Conservation (phyloP, 2,888 invertebrate species). For the Cerastoderma edule region DNA sequence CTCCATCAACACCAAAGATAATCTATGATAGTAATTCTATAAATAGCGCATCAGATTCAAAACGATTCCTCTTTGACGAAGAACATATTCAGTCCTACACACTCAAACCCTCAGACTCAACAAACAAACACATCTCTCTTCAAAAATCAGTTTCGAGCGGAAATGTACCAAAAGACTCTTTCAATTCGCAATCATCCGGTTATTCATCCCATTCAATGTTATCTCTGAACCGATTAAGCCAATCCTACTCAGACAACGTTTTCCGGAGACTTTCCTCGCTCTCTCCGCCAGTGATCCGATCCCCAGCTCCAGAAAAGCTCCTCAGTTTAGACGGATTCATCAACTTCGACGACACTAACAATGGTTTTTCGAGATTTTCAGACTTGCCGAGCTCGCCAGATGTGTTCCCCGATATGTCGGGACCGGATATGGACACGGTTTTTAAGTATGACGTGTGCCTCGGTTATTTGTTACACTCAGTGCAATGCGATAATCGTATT, state of each 20-base stretch:
- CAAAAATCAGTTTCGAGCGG: conserved; percentile 52
- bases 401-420: conserved; percentile 11
- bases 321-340: conserved; percentile 10
- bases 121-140: not conserved
- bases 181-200: not conserved
- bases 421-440: conserved; percentile 39
- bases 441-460: conserved; percentile 53
- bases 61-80: conserved; percentile 40
- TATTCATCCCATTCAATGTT: conserved; percentile 20
- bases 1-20: not conserved
- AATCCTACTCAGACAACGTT: conserved; percentile 44
- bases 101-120: not conserved
- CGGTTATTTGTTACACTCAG: conserved; percentile 53
- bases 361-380: conserved; percentile 27
- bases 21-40: too few relatives aligned
- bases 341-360: conserved; percentile 28
- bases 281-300: not conserved
- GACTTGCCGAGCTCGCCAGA: conserved; percentile 18
- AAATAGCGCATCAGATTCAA: conserved; percentile 12
- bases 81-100: conserved; percentile 39
- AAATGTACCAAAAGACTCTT: conserved; percentile 25
- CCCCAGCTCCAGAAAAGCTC: conserved; percentile 10
- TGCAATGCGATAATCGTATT: conserved; percentile 59
- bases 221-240: conserved; percentile 28
- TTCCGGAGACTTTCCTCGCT: conserved; percentile 37